Base-by-base conservation (phyloP, 2,888 invertebrate genomes). In the Sesia apiformis region DNA sequence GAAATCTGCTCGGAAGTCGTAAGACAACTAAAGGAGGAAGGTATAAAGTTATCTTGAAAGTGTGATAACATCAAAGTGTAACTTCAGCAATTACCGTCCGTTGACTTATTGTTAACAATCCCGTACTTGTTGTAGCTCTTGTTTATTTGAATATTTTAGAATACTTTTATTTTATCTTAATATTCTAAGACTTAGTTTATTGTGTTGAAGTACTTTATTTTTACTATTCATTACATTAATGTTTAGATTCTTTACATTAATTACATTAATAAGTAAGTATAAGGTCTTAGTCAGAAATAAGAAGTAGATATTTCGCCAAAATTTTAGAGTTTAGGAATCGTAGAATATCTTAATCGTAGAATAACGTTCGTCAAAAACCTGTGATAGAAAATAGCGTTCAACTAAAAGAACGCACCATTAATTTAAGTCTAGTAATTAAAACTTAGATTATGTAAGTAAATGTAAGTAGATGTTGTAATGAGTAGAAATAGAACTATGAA, bases 301-400 rank as follows among this genome's bases (percentile, higher is more conserved):
- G 23, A 23, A 23, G 23, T 23, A 23, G 23, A 23, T 23, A 23
- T 23, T 23, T 23, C 23, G 23, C 23, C 23, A 23, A 23, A 23
- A 23, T 23, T 23, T 23, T 23, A 23, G 23, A 23, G 2, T 23
- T 50, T 23, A 50, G 50, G 7, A 46, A 46, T 5, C 38, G n/a
- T 50, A 50, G 50, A 42, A 42, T 42, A 42, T 50, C 5, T 46
- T 58, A 62, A 49, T n/a, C 53, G 65, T 70, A n/a, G n/a, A n/a
- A n/a, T n/a, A 73, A 46, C 46, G 46, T 46, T 83, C 84, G 84
- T 84, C 84, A 84, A 83, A 79, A 67, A 70, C 70, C 84, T 84
- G 84, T 84, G 84, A 84, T 84, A 82, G 61, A 70, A 65, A 53
- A 6, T 52, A 41, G 8, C 51, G 49, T 49, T 46, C 46, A 8